A percentile compares a stretch with the other conserved stretches of the same genome.
Conservation (phyloP, 2,888 invertebrate genomes). For the Leptarthrus brevirostris region DNA sequence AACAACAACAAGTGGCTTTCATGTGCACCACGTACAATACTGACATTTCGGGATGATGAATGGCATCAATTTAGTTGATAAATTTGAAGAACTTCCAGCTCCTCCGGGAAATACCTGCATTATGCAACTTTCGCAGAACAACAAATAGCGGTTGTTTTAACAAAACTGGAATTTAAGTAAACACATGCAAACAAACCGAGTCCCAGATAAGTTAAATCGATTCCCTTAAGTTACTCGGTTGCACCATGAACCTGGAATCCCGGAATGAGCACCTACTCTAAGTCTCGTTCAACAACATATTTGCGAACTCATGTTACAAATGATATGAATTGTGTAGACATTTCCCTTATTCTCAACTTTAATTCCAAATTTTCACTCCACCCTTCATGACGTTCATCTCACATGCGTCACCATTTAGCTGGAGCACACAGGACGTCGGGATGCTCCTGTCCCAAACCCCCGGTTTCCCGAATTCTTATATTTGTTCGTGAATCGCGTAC, state of each 20-base stretch:
- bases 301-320: constrained; percentile 3
- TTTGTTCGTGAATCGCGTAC: constrained; percentile 1
- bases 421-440: neutral
- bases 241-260: too few species aligned
- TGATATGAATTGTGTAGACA: constrained; percentile 3
- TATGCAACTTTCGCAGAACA: neutral
- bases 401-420: neutral
- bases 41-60: neutral
- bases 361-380: neutral
- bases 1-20: neutral
- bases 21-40: neutral
- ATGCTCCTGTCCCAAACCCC: neutral
- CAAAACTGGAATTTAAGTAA: neutral
- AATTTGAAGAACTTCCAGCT: neutral
- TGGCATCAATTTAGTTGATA: neutral
- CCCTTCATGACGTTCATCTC: neutral
- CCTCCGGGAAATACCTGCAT: neutral
- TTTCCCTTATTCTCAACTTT: neutral
- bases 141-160: neutral
- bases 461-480: neutral
- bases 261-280: too few species aligned
- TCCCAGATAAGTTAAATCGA: neutral
- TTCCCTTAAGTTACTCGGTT: neutral
- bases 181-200: neutral
- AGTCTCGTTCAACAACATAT: neutral